Conservation (phyloP, 2,888 invertebrate genomes). For the Cephus rjabovi region DNA sequence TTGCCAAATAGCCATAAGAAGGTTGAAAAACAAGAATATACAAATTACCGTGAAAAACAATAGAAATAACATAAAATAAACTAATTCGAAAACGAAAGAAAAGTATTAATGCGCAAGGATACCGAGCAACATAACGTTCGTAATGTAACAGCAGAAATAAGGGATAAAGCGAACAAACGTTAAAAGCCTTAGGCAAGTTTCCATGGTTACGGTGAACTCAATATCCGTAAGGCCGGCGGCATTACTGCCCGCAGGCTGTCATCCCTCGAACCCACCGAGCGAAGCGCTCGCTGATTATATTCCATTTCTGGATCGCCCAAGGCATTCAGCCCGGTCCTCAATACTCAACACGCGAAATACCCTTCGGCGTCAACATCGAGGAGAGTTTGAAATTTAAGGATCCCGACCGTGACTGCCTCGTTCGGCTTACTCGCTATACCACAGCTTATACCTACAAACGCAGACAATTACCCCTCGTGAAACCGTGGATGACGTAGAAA, state of each 20-base stretch:
- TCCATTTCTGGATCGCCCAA: slow-evolving; percentile 62
- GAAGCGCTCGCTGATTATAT: slow-evolving; percentile 63
- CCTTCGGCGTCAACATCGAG: slow-evolving; percentile 56
- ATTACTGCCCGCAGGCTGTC: slow-evolving; percentile 57
- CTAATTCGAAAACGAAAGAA: not conserved
- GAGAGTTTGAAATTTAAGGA: slow-evolving; percentile 60
- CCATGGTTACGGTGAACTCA: slow-evolving; percentile 66
- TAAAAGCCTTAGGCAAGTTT: slow-evolving; percentile 56
- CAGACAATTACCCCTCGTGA: not conserved
- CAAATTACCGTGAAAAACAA: not conserved
- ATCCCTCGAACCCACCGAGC: slow-evolving; percentile 63
- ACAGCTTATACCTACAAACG: not conserved
- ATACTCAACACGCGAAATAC: slow-evolving; percentile 52
- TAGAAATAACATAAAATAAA: not conserved
- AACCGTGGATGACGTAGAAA: not conserved
- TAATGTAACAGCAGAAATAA: slow-evolving; percentile 58
- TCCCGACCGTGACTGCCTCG: slow-evolving; percentile 15
- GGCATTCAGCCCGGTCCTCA: slow-evolving; percentile 44
- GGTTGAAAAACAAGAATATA: too few species aligned
- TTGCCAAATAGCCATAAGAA: not conserved
- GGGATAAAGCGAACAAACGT: slow-evolving; percentile 63
- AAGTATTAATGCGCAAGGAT: slow-evolving; percentile 33
- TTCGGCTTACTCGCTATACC: not conserved
- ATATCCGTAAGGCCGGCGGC: slow-evolving; percentile 58
- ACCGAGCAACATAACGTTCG: slow-evolving; percentile 39